These are phyloP conservation scores for Cygnus atratus DNA, from an alignment of 2,113 vertebrate species.

Conservation along the genomic window DNA sequence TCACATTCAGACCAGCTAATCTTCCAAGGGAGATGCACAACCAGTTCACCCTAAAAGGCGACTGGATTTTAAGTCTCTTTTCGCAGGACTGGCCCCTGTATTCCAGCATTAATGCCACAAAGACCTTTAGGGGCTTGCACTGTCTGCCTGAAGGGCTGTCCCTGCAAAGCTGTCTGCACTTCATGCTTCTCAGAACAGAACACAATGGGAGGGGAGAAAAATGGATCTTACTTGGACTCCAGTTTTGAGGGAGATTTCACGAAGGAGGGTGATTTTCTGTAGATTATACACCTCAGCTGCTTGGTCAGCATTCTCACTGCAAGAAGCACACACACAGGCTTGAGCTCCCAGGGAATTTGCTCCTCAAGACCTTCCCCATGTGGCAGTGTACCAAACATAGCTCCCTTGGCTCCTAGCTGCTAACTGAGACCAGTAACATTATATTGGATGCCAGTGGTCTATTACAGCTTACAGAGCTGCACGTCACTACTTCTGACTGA, in stretches of 20 bases:
- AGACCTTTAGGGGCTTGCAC: rapidly evolving
- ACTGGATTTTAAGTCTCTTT: neutral
- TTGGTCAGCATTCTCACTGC: conserved; percentile 93
- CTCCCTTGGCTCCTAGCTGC: neutral
- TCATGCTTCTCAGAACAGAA: neutral
- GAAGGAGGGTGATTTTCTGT: conserved; percentile 94
- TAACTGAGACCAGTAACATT: neutral
- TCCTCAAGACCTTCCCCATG: neutral
- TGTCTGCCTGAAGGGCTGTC: neutral
- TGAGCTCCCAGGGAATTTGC: neutral
- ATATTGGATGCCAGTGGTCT: neutral
- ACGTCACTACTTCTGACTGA: neutral
- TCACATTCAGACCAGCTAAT: neutral
- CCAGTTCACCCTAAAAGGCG: neutral
- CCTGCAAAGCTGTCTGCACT: neutral
- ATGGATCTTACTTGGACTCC: conserved; percentile 88
- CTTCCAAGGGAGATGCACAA: neutral
- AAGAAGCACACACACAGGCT: neutral
- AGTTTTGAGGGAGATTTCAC: conserved; percentile 94
- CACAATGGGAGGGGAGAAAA: neutral
- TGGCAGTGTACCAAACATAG: neutral
- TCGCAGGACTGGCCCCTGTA: neutral
- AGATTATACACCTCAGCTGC: conserved; percentile 90
- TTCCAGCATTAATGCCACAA: neutral
- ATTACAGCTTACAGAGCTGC: neutral